Conservation (phyloP, 2,797 vertebrate species). For the Agapornis canus region DNA sequence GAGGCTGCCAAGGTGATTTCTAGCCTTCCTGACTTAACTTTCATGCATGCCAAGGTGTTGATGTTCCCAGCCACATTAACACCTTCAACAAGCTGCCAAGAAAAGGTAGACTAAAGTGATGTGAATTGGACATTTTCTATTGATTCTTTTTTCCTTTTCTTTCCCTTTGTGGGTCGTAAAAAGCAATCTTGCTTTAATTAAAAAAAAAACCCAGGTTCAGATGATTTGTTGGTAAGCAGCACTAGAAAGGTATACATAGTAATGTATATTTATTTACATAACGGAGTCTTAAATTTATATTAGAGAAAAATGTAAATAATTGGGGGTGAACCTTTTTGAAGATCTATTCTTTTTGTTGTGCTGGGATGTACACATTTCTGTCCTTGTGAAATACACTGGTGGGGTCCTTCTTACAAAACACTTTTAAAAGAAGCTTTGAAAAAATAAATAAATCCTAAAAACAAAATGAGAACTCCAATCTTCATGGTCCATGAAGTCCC, state of each 20-base stretch:
- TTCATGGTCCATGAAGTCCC: constrained; percentile 85
- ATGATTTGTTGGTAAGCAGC: constrained; percentile 84
- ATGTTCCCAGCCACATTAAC: constrained; percentile 89
- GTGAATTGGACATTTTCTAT: constrained; percentile 71
- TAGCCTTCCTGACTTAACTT: constrained; percentile 87
- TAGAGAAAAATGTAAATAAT: constrained; percentile 91
- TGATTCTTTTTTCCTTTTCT: constrained; percentile 27
- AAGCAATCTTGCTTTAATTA: constrained; percentile 79
- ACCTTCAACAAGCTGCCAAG: constrained; percentile 80
- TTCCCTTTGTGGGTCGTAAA: constrained; percentile 57
- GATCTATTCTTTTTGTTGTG: constrained; percentile 82
- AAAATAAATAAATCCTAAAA: constrained; percentile 63
- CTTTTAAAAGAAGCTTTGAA: constrained; percentile 63
- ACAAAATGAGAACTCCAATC: constrained; percentile 75
- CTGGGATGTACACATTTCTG: constrained; percentile 83
- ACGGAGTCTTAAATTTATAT: constrained; percentile 85
- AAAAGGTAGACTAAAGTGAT: constrained; percentile 73
- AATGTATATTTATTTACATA: constrained; percentile 88
- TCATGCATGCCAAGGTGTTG: constrained; percentile 92
- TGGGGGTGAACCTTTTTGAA: constrained; percentile 85
- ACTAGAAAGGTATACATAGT: constrained; percentile 85
- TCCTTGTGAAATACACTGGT: constrained; percentile 90
- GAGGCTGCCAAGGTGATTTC: constrained; percentile 85
- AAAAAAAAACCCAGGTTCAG: constrained; percentile 76
- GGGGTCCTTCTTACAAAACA: constrained; percentile 84